Evolutionary conservation across 2,888 invertebrate genomes (phyloP), one percentile per base, ranked within the genome.

Genomic region (Anoplius nigerrimus): DNA sequence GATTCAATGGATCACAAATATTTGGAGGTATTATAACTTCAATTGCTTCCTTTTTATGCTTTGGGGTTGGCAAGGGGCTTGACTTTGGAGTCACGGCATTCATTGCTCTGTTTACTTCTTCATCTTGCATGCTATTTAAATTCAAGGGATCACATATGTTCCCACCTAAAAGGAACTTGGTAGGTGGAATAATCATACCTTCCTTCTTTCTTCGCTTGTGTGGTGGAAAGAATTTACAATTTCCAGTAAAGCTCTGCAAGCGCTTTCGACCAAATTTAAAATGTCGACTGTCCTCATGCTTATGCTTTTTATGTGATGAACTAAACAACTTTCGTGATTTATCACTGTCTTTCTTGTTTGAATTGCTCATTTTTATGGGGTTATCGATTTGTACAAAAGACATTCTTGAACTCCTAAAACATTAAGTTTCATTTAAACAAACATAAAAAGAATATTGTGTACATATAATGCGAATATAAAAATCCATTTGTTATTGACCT

Each of bases 71-170:
- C 84, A 97, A 89, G 0, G 98, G 98, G 66, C 98, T 98, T 34
- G 97, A 96, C 84, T 96, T 95, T 61, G 98, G 98, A 16, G 98
- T 98, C 0, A 95, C 94, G n/a, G 95, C 94, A 89, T 96, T 96
- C 92, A 95, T 94, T 6, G 94, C 94, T 78, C 94, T 91, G 82
- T 93, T 93, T 20, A 93, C 90, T 80, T 94, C 94, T 86, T 95
- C 95, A 87, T 95, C 94, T 89, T 94, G 96, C 81, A 98, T 91
- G 85, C 97, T 97, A 85, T 96, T 97, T 70, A 98, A 90, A 90
- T 98, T 98, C 54, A 98, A 90, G 0, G 98, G 98, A 91, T 98
- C 98, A 78, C 95, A 95, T 78, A 98, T 98, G 89, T 97, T 98
- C 8, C 98, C 98, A 53, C 98, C 98, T 1, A 98, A 91, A 3